Conservation (phyloP, 2,113 vertebrate genomes). For the Thamnophis sirtalis region DNA sequence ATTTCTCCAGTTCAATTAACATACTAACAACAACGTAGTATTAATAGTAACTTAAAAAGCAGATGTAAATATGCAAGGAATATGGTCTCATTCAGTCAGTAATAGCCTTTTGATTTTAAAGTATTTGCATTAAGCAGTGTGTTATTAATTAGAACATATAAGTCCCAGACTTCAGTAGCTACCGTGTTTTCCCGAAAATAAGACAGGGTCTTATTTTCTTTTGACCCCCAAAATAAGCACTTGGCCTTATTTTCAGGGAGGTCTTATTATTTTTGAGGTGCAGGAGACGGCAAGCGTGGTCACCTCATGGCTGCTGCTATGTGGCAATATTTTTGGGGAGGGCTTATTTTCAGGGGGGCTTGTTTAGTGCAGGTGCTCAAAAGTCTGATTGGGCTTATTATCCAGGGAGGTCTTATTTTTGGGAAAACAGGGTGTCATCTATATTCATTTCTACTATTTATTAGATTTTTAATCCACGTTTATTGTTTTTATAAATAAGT, state of each 20-base stretch:
- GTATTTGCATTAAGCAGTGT: not conserved
- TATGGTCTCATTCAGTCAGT: not conserved
- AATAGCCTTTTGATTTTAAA: not conserved
- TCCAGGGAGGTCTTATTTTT: no score
- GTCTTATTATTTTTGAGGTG: no score
- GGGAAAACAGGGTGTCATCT: not conserved
- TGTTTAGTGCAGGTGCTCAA: no score
- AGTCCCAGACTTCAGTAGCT: not conserved
- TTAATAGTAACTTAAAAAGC: not conserved
- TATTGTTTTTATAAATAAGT: not conserved
- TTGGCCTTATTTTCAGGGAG: no score
- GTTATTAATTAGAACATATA: not conserved
- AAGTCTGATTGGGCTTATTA: no score
- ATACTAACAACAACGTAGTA: not conserved
- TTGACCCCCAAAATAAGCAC: no score
- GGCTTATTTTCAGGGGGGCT: no score
- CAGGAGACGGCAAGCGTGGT: no score
- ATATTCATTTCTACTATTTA: not conserved
- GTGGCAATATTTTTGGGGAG: no score
- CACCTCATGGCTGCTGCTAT: no score
- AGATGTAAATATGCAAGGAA: not conserved
- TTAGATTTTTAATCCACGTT: not conserved
- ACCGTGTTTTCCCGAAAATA: no score
- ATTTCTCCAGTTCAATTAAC: not conserved
- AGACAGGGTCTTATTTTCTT: no score